Evolutionary conservation across 2,888 invertebrate genomes (phyloP), one percentile per base, ranked within the genome.

Genomic region (Apodemia zela): DNA sequence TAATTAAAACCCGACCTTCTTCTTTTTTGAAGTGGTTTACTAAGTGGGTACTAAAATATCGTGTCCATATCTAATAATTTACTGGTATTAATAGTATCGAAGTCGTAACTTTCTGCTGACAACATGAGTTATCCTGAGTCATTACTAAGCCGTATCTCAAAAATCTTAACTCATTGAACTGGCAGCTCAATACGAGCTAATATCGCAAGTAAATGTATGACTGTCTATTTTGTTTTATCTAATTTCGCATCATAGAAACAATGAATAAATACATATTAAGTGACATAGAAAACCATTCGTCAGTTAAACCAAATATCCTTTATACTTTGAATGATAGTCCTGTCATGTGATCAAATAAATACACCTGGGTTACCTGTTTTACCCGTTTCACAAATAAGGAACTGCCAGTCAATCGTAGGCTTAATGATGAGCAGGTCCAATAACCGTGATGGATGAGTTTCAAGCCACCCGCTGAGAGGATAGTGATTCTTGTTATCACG

Each of bases 371-470:
- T 69, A 69, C 71, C 68, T 64, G 72, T 68, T 69, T 67, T 69
- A 69, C 69, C 68, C 71, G 73, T 68, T 71, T 66, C 68, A 64
- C 69, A 69, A 72, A 72, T 70, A 72, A 71, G 69, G 68, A 72
- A 73, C 70, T 70, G 71, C 71, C 72, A 68, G 71, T 68, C 72
- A 69, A 65, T 66, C 66, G 51, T 61, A 63, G 63, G 49, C 65
- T 63, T 69, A 72, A 73, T 72, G 73, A 72, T 72, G 71, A 72
- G 67, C 68, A 64, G 67, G 68, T 70, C 70, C 65, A 69, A 70
- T 70, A 70, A 67, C 69, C 68, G 67, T 72, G 73, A 72, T 69
- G 66, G 68, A 73, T 72, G 70, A 68, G 69, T 68, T 65, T 63
- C 65, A 61, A 66, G 66, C 69, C 71, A 68, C 70, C 72, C 71